These are phyloP conservation scores for Apoda limacodes DNA, from an alignment of 2,888 invertebrate genomes.

Conservation along the genomic window DNA sequence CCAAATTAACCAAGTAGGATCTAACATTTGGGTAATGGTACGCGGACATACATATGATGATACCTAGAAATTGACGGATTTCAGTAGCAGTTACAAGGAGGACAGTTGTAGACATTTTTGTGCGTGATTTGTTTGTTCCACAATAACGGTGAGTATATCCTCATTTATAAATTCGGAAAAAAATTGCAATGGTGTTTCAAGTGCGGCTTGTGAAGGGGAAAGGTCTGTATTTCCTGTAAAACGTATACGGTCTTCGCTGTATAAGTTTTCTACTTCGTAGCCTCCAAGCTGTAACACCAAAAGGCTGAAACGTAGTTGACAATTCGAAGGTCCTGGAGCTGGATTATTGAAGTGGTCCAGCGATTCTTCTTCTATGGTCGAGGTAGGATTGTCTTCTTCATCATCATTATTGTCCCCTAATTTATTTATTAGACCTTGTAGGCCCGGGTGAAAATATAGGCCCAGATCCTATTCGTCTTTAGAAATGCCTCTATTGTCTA, in stretches of 20 bases:
- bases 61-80: constrained; percentile 2
- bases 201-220: neutral
- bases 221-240: neutral
- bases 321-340: constrained; percentile 1
- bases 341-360: constrained; percentile 1
- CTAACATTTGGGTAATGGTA: too few relatives aligned
- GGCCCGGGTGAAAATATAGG: too few relatives aligned
- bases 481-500: too few relatives aligned
- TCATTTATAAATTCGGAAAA: neutral
- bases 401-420: too few relatives aligned
- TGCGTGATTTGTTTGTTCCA: neutral
- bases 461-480: too few relatives aligned
- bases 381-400: neutral
- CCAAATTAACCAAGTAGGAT: too few relatives aligned
- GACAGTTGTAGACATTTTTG: too few relatives aligned
- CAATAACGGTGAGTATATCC: neutral
- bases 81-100: constrained; percentile 1
- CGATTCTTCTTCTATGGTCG: neutral
- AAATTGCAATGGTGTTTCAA: neutral
- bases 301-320: neutral
- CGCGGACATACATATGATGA: constrained; percentile 2
- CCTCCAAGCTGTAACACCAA: constrained; percentile 1
- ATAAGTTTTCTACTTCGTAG: constrained; percentile 3
- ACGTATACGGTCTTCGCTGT: constrained; percentile 1
- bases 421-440: too few relatives aligned